Base-by-base conservation (phyloP, 2,888 invertebrate genomes). In the Drosophila dives region DNA sequence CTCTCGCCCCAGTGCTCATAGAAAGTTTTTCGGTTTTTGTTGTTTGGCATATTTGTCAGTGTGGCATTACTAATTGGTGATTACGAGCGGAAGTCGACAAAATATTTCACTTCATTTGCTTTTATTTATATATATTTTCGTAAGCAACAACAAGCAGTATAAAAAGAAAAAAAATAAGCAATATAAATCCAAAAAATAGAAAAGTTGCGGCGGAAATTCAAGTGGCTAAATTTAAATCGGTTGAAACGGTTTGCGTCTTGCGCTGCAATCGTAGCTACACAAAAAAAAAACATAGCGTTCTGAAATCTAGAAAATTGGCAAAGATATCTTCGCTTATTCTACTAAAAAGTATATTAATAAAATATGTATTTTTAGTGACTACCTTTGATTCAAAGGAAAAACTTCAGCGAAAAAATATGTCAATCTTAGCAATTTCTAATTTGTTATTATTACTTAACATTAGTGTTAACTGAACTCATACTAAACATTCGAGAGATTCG, bases 51-150 rank as follows among this genome's bases (percentile, higher is more conserved):
- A 90, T 91, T 91, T 91, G 91, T 90, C 91, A 89, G 86, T 90
- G 80, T 81, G 90, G 89, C 91, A 89, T 86, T 86, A 90, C 91
- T 92, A 92, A 91, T 92, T 91, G 91, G 90, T 91, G 92, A 91
- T 91, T 91, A 91, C 88, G 86, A 89, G 85, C 84, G 81, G 83
- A 90, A 91, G 86, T 86, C 89, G 83, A 89, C 86, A 85, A 87
- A 87, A 89, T 86, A 89, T 87, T 83, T 86, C 77, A 87, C 83
- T 83, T 83, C 81, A 83, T 83, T 83, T 87, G 86, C 86, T 77
- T 87, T 80, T 87, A 87, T 87, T 89, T 89, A 87, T 86, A 83
- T 85, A 83, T 88, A 78, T 82, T 81, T 75, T 75, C 71, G 48
- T 76, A 74, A 48, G 40, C 55, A 66, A 12, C 45, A 23, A 23